phyloP scores from a whole-genome alignment of 1,140 invertebrate species.

The Bombus sibiricus region DNA sequence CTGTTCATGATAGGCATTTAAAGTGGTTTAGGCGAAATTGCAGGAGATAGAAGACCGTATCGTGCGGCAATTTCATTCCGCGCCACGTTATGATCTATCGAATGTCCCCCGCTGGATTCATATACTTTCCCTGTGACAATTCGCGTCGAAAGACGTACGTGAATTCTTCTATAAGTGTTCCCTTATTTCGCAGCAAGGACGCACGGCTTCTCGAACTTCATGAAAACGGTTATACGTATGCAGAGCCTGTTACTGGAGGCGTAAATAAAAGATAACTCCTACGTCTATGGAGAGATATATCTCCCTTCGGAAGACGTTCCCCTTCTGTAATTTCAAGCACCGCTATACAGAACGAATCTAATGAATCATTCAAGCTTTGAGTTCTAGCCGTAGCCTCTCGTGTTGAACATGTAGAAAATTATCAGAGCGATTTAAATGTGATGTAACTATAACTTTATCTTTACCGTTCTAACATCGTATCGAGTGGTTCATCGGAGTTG shows the following conservation, averaged over 20 bases:
- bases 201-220: slow-evolving; percentile 14
- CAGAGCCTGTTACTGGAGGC: background rate
- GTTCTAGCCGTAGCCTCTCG: background rate
- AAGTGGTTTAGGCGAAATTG: slow-evolving; percentile 11
- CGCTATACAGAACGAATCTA: background rate
- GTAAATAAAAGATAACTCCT: slow-evolving; percentile 29
- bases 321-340: no score
- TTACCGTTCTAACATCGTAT: background rate
- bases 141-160: slow-evolving; percentile 6
- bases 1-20: background rate
- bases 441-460: background rate
- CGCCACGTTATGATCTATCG: slow-evolving; percentile 17
- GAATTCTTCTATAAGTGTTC: background rate
- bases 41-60: slow-evolving; percentile 28
- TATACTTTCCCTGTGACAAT: slow-evolving; percentile 17
- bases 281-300: background rate
- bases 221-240: slow-evolving; percentile 3
- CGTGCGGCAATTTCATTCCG: slow-evolving; percentile 8
- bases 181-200: background rate
- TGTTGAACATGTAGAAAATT: background rate
- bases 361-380: background rate
- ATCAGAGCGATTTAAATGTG: background rate
- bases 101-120: slow-evolving; percentile 10
- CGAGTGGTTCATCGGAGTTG: no score
- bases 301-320: background rate